A percentile compares a stretch with the other conserved stretches of the same genome.
phyloP scores from a whole-genome alignment of 2,888 invertebrate species.

The Nomada hirtipes region DNA sequence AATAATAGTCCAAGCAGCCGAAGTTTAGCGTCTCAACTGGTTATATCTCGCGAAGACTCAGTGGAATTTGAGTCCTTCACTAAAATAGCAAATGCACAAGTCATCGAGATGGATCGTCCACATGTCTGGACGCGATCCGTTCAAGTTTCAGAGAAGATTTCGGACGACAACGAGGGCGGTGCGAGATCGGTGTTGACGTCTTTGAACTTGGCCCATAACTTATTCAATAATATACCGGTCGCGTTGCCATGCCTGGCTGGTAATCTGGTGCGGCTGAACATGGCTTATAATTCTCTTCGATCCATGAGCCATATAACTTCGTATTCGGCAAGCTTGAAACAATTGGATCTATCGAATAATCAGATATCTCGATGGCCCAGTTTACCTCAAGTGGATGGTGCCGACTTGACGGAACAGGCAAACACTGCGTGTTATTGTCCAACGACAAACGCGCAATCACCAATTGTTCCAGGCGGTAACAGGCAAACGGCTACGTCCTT shows the following conservation, averaged over 20 bases:
- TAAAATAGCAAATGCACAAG: conserved; percentile 81
- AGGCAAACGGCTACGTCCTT: conserved; percentile 87
- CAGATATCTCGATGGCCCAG: conserved; percentile 96
- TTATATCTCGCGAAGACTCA: conserved; percentile 80
- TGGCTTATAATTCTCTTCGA: conserved; percentile 94
- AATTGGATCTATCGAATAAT: conserved; percentile 97
- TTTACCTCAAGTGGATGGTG: conserved; percentile 88
- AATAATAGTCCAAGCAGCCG: conserved; percentile 79
- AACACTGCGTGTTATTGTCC: conserved; percentile 90
- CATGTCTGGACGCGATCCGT: conserved; percentile 91
- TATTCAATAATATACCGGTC: conserved; percentile 94
- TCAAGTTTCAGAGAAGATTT: conserved; percentile 89
- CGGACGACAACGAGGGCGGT: conserved; percentile 86
- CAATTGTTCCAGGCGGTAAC: conserved; percentile 76
- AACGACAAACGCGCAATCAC: conserved; percentile 78
- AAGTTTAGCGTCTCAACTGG: conserved; percentile 76
- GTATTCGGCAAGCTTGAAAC: conserved; percentile 95
- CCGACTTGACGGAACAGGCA: conserved; percentile 88
- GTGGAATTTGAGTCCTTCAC: conserved; percentile 82
- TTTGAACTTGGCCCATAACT: conserved; percentile 95
- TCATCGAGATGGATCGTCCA: conserved; percentile 89
- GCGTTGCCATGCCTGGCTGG: conserved; percentile 96
- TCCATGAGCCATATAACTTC: conserved; percentile 89
- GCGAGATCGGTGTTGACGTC: conserved; percentile 89
- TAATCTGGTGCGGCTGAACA: conserved; percentile 93